Base-by-base conservation (phyloP, 2,888 invertebrate species). In the Drosophila sordidula region DNA sequence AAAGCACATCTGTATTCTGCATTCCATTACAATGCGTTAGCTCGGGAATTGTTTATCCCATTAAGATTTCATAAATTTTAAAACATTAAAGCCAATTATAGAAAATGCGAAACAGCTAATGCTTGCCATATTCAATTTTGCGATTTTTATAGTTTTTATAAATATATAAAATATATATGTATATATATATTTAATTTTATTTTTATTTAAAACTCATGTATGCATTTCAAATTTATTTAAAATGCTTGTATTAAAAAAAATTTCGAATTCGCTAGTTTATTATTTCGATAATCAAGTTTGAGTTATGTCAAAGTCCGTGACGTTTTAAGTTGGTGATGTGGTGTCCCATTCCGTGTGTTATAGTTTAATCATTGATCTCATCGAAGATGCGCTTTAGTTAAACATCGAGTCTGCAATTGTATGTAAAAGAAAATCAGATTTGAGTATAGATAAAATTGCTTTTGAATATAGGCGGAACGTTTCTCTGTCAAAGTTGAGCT, bases 21-120 rank as follows among this genome's bases (percentile, higher is more conserved):
- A 66, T 62, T 75, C 54, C 51, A 59, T 74, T 83, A 67, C 75
- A 75, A 65, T 71, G 78, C 62, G 55, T 57, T 70, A 85, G 82
- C 87, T 79, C 67, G 71, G 80, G 66, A 70, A 64, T 36, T 39
- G 51, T 47, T 39, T 54, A 58, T 73, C 47, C 57, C 54, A 47
- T 57, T 55, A 52, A 46, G 42, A 66, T 75, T 75, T 59, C 42
- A 39, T 47, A 41, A 44, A 46, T 58, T 56, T 78, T 78, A 59
- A 64, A 87, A 80, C 71, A 75, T 89, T 86, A 89, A 89, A 90
- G 90, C 90, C 90, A 86, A 89, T 80, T 66, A 75, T 59, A 67
- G 70, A 87, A 86, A 87, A 79, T 78, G 81, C 77, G 70, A 72
- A 84, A 80, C 66, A 73, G 70, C 78, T 63, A 77, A 78, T 80